Evolutionary conservation across 1,140 invertebrate genomes (phyloP), one percentile per base, ranked within the genome.

Genomic region (Lysiphlebus fabarum): DNA sequence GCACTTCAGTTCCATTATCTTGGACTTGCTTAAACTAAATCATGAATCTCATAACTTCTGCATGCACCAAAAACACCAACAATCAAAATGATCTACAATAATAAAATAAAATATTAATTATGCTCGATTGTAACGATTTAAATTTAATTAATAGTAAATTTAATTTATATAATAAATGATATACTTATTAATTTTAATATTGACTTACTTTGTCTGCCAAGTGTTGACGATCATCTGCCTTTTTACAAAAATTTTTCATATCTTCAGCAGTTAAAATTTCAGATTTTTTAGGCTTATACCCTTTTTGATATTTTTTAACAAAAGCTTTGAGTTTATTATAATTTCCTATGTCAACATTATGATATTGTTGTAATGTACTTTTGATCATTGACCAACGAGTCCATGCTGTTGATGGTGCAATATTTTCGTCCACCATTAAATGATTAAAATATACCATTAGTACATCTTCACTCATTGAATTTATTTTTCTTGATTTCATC

Each of bases 61-160:
- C 62, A 63, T 38, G 47, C 48, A 11, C 58, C 62, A 47, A 43
- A 10, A 17, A 59, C 38, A 10, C 62, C 62, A n/a, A 63, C 12
- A 47, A 63, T 59, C 34, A 59, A 40, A 12, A 44, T 36, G 36
- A 63, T 58, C 62, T 48, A 50, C 38, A 60, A 62, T 3, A 17
- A 17, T 17, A 17, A 17, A 17, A 17, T n/a, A n/a, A 17, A 1
- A 17, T 17, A 17, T 17, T 1, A 17, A 17, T 17, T 17, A 17
- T 1, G 17, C 17, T 17, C 3, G 1, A 17, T 17, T 17, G 17
- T 17, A 1, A 17, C 17, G 3, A 17, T 17, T 3, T 3, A 1
- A 17, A 17, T 17, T 17, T 3, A 17, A 1, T 17, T 17, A 3
- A 17, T 17, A 3, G 3, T 17, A 17, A 17, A 17, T 17, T 17